Base-by-base conservation (phyloP, 2,888 invertebrate genomes). In the Euzetes globulus region DNA sequence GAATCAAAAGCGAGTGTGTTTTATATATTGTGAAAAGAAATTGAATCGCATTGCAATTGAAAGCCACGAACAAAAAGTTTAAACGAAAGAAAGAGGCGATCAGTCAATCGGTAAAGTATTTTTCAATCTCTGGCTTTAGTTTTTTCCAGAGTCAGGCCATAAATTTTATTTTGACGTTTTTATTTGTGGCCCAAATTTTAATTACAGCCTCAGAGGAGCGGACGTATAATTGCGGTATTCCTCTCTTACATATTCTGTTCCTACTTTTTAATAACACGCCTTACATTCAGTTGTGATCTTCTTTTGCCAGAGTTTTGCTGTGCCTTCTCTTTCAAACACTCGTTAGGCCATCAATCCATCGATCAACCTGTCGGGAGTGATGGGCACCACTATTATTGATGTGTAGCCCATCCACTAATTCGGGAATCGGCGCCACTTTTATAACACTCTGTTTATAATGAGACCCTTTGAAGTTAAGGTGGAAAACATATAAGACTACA, bases 131-230 rank as follows among this genome's bases (percentile, higher is more conserved):
- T 41, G 5, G 5, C 41, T 41, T 41, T 1, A 1, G 13, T 41
- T 9, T 41, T n/a, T n/a, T n/a, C n/a, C 7, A 11, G 13, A 41
- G 22, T 1, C 13, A 65, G 41, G 41, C 22, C 65, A 65, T 65
- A 65, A 19, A 65, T 65, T 7, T 63, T 19, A 2, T 41, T 58
- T 65, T 65, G 65, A 65, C 65, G 41, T 29, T 37, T 65, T 65
- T 65, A 65, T 65, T 65, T 65, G 65, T 65, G 65, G 65, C 65
- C 13, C 33, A n/a, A 37, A 65, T 65, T 65, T 41, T 65, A 65
- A 65, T 65, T 65, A 65, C n/a, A 65, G 7, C n/a, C n/a, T 27
- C 22, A 11, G n/a, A 58, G 65, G 37, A 65, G 41, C 65, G 65
- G 19, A 37, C 27, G 27, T 41, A 65, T 65, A 65, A 65, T 65